Evolutionary conservation across 2,888 invertebrate genomes (phyloP).

Genomic region (Aspidapion aeneum): DNA sequence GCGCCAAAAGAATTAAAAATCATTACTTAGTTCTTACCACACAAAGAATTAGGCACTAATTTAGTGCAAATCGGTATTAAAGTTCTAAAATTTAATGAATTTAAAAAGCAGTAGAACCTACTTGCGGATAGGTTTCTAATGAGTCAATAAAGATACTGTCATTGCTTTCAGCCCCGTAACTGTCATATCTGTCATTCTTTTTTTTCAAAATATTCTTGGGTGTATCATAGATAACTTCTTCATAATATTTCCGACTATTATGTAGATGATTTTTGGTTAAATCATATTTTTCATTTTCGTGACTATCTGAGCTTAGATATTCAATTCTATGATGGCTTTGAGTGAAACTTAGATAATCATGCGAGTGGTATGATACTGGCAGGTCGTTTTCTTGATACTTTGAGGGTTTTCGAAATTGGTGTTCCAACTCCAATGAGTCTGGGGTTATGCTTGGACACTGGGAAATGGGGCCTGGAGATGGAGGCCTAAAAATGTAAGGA

Average conservation of each 20-base stretch:
- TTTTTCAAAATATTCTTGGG: slow-evolving; percentile 1
- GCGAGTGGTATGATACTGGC: slow-evolving; percentile 18
- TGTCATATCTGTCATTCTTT: slow-evolving; percentile 2
- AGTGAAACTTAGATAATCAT: slow-evolving; percentile 15
- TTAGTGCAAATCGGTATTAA: too few species aligned
- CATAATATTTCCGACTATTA: neutral
- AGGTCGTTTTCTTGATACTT: slow-evolving; percentile 16
- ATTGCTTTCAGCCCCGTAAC: slow-evolving; percentile 14
- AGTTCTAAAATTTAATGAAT: too few species aligned
- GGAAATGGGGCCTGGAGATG: slow-evolving; percentile 17
- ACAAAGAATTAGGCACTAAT: too few species aligned
- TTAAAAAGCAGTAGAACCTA: neutral
- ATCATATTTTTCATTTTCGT: neutral
- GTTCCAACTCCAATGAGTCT: slow-evolving; percentile 42
- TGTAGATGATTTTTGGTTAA: neutral
- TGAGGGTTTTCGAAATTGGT: slow-evolving; percentile 3
- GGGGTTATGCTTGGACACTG: slow-evolving; percentile 40
- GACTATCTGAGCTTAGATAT: slow-evolving; percentile 1
- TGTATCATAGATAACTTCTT: neutral
- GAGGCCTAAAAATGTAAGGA: slow-evolving; percentile 11
- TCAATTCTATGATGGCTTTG: slow-evolving; percentile 16
- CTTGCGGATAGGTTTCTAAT: slow-evolving; percentile 29
- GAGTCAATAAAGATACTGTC: slow-evolving; percentile 38
- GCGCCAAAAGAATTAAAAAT: too few species aligned
- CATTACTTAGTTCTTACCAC: too few species aligned